Evolutionary conservation across 2,113 vertebrate genomes (phyloP).

Genomic region (Oryzias curvinotus): DNA sequence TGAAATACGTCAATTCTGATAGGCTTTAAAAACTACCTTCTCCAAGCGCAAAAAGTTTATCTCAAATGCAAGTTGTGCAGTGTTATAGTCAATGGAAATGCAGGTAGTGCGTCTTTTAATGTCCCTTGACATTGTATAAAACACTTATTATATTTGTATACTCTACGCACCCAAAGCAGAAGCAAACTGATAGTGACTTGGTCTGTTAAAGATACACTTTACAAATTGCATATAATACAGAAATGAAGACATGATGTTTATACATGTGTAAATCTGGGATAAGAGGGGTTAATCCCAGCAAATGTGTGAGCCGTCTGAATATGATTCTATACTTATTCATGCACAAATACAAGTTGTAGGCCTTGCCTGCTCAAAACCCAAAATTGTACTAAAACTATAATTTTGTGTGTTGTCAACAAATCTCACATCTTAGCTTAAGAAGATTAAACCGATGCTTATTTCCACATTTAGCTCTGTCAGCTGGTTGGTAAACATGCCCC

Average conservation of each 20-base stretch:
- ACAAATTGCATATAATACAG: neutral
- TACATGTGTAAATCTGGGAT: neutral
- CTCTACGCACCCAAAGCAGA: neutral
- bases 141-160: neutral
- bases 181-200: neutral
- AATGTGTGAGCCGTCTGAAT: neutral
- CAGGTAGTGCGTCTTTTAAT: neutral
- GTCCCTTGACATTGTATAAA: neutral
- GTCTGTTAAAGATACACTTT: neutral
- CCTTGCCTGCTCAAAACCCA: neutral
- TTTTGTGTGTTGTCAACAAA: neutral
- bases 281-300: neutral
- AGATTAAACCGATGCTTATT: no score
- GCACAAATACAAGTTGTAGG: neutral
- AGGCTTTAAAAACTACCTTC: no score
- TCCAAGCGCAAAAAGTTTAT: no score
- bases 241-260: neutral
- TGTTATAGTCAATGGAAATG: no score
- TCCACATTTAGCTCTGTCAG: neutral
- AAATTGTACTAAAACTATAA: neutral
- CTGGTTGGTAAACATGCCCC: conserved; percentile 8
- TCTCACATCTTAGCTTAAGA: no score
- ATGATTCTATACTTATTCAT: neutral
- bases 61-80: no score
- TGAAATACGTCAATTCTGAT: no score